Evolutionary conservation across 2,113 vertebrate species (phyloP).

Genomic region (Arenaria interpres): DNA sequence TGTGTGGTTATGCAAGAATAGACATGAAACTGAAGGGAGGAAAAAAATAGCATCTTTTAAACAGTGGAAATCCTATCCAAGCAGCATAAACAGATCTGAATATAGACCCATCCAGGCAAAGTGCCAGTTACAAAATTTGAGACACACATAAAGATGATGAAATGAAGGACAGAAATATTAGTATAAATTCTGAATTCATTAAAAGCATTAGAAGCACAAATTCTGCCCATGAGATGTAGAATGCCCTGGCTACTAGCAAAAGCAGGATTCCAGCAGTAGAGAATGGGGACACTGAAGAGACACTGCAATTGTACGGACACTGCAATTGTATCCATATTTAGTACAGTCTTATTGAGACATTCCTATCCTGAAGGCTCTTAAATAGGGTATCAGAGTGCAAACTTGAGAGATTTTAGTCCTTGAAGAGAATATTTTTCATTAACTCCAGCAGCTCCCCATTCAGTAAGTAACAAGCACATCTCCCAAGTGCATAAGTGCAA

Average conservation of each 20-base stretch:
- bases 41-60: conserved; percentile 14
- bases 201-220: conserved; percentile 31
- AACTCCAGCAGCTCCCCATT: not conserved
- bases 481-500: not conserved
- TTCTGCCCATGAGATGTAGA: not conserved
- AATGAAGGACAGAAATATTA: conserved; percentile 34
- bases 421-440: not conserved
- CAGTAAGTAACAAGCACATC: not conserved
- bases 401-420: not conserved
- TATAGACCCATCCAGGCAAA: conserved; percentile 42
- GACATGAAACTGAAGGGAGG: not conserved
- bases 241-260: not conserved
- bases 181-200: conserved; percentile 48
- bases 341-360: not conserved
- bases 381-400: not conserved
- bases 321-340: not conserved
- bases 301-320: not conserved
- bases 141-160: conserved; percentile 38
- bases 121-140: conserved; percentile 49
- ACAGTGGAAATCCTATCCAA: conserved; percentile 52
- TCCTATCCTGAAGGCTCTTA: not conserved
- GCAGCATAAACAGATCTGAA: conserved; percentile 42
- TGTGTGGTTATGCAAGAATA: not conserved
- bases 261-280: not conserved
- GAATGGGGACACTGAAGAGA: not conserved